Evolutionary conservation across 1,140 invertebrate genomes (phyloP).

Genomic region (Aphelinus atriplicis): DNA sequence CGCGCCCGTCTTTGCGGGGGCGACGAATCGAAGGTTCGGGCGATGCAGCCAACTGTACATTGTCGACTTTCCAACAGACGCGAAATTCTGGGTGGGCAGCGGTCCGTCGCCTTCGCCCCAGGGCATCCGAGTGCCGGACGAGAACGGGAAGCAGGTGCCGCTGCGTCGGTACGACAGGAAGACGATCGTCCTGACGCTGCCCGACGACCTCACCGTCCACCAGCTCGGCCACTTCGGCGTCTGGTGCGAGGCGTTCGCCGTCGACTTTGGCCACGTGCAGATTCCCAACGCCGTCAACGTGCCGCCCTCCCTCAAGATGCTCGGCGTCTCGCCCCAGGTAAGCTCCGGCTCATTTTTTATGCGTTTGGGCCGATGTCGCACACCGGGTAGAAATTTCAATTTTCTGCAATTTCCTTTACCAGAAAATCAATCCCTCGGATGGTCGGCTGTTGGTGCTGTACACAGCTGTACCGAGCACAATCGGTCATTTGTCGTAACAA

Average conservation of each 20-base stretch:
- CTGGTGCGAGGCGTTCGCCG: conserved; percentile 89
- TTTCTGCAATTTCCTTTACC: no score
- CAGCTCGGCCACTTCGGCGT: conserved; percentile 83
- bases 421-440: no score
- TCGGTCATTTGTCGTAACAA: no score
- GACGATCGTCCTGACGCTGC: conserved; percentile 86
- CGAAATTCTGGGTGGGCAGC: conserved; percentile 89
- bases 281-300: conserved; percentile 81
- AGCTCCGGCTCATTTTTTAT: conserved; percentile 49
- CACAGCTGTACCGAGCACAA: no score
- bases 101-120: conserved; percentile 81
- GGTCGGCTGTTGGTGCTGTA: no score
- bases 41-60: no score
- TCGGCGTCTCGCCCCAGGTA: conserved; percentile 93
- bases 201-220: conserved; percentile 71
- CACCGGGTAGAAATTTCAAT: no score
- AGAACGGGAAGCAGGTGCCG: conserved; percentile 86
- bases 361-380: no score
- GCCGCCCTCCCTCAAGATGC: conserved; percentile 91
- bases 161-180: conserved; percentile 83
- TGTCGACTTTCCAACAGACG: conserved; percentile 69
- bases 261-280: conserved; percentile 88
- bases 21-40: no score
- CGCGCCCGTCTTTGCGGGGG: no score
- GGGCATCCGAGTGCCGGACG: conserved; percentile 85